Evolutionary conservation across 1,140 invertebrate genomes (phyloP), one percentile per base, ranked within the genome.

Genomic region (Hormaphis cornu): DNA sequence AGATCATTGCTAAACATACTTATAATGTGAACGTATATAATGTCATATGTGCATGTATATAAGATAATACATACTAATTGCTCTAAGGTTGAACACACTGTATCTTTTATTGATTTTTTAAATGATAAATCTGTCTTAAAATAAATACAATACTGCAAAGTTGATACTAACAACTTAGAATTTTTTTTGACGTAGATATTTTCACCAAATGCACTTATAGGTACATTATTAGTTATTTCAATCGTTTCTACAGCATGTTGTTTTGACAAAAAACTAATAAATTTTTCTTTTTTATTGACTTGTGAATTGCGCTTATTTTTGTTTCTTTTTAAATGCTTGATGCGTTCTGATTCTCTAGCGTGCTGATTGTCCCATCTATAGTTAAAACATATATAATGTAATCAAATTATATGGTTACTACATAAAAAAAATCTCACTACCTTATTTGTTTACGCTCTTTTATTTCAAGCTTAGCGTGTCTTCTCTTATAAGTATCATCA

Each of bases 341-440:
- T 84, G 71, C 88, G 84, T 35, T 87, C 82, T 74, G 92, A 89
- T 77, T 94, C 90, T 53, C 89, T 83, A 77, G 92, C 85, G 72
- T 89, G 83, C 73, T 92, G 89, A 71, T 91, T 86, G 79, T 93
- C 90, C 87, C 90, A 92, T 75, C 89, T 87, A 73, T 40, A 72
- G 75, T 66, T 40, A 37, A 72, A 52, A 24, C 72, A 70, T 59
- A 73, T 22, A 70, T 22, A 12, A 70, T 30, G 10, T 52, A 26
- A 59, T 10, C 69, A 61, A 61, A 61, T 24, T 3, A 16, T n/a
- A 24, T 54, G n/a, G 18, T 30, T 40, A 70, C n/a, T 70, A 71
- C 48, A 50, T 14, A n/a, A 69, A 70, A 42, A 69, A 70, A 70
- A 42, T 18, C 24, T 59, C 53, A 22, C 66, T 74, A 83, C 81